A percentile compares a stretch with the other conserved stretches of the same genome.
phyloP scores from a whole-genome alignment of 2,113 vertebrate species.

The Etheostoma spectabile region DNA sequence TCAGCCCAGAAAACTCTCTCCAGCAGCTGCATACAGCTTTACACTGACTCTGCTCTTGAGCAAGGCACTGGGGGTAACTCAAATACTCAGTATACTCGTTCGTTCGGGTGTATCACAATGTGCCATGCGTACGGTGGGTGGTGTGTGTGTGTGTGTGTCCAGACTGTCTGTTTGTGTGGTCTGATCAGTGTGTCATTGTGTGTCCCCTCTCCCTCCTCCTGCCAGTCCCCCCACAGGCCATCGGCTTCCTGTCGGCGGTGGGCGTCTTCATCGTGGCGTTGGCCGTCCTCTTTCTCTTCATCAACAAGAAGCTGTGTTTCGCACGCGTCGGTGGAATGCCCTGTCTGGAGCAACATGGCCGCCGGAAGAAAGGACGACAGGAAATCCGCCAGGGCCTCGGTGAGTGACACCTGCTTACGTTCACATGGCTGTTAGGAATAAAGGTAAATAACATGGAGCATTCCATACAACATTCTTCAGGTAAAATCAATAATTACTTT shows the following conservation, averaged over 20 bases:
- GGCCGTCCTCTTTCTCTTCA: slow-evolving; percentile 89
- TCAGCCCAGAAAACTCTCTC: neutral
- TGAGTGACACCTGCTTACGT: slow-evolving; percentile 72
- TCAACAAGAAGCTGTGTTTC: slow-evolving; percentile 91
- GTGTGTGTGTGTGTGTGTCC: slow-evolving; percentile 38
- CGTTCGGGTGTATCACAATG: slow-evolving; percentile 76
- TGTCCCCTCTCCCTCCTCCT: slow-evolving; percentile 77
- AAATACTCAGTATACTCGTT: slow-evolving; percentile 72
- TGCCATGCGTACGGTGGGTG: slow-evolving; percentile 64
- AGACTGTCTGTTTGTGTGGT: slow-evolving; percentile 80
- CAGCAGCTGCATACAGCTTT: slow-evolving; percentile 1
- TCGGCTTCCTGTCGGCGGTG: slow-evolving; percentile 86
- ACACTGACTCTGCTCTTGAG: slow-evolving; percentile 41
- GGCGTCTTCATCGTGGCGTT: slow-evolving; percentile 88
- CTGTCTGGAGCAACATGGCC: slow-evolving; percentile 81
- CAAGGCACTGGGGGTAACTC: slow-evolving; percentile 29
- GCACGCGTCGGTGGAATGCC: slow-evolving; percentile 83
- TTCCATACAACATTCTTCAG: too few species aligned
- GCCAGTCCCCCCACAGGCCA: slow-evolving; percentile 86
- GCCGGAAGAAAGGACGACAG: slow-evolving; percentile 76
- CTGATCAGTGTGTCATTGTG: slow-evolving; percentile 82
- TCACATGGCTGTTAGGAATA: too few species aligned
- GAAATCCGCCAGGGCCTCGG: slow-evolving; percentile 82
- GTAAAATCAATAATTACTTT: too few species aligned
- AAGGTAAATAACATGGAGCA: too few species aligned